Percentiles rank a stretch among this genome's conserved stretches.
Evolutionary conservation across 2,113 vertebrate species (phyloP).

Genomic region (Chascanopsetta lugubris): DNA sequence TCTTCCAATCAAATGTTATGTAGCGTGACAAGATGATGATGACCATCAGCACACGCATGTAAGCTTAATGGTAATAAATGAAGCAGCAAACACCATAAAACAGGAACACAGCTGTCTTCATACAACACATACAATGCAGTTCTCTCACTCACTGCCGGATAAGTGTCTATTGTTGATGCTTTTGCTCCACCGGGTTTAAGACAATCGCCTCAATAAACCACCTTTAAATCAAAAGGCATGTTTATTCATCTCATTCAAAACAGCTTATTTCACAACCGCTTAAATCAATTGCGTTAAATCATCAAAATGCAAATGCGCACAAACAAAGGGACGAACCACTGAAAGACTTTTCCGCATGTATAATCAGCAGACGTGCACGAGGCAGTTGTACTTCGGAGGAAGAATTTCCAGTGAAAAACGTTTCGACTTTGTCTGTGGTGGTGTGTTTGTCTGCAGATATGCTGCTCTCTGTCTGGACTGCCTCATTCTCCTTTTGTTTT

Average conservation of each 20-base stretch:
- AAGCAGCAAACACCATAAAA: conserved; percentile 19
- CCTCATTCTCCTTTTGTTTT: no score
- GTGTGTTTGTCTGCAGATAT: no score
- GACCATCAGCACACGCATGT: conserved; percentile 37
- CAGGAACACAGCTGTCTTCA: conserved; percentile 8
- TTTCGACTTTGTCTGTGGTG: no score
- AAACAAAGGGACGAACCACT: no score
- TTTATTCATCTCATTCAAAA: background rate
- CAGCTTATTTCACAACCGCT: background rate
- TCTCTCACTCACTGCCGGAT: no score
- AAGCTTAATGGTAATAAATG: conserved; percentile 24
- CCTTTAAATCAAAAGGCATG: background rate
- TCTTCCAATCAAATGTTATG: conserved; percentile 37
- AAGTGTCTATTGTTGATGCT: no score
- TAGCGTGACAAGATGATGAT: conserved; percentile 38
- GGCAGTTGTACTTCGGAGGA: background rate
- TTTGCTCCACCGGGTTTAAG: background rate
- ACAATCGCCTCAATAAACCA: background rate
- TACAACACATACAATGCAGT: background rate
- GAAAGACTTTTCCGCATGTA: background rate
- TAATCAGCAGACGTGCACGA: background rate
- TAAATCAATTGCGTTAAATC: background rate
- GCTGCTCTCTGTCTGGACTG: no score
- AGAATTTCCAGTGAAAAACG: no score
- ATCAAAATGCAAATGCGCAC: no score